Evolutionary conservation across 2,797 vertebrate genomes (phyloP), one percentile per base, ranked within the genome.

Genomic region (Phoxinus dragarum): DNA sequence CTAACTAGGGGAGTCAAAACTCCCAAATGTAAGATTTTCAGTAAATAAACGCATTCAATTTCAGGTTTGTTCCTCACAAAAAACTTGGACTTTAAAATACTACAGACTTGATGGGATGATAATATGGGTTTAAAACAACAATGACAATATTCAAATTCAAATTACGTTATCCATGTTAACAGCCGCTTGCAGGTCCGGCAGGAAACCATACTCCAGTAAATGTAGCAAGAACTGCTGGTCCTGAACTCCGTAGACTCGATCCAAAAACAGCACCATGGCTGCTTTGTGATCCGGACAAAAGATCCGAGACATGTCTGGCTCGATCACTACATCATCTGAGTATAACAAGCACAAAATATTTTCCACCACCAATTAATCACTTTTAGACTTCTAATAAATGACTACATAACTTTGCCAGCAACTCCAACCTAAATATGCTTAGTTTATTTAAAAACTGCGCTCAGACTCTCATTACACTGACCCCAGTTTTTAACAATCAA

Each of bases 241-340:
- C 90, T 98, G 95, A 76, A 99, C 93, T 85, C 97, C 97, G 88
- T 99, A 99, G 91, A 99, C 98, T 69, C 98, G 95, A 93, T 99
- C 97, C 94, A 99, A 95, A 94, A 99, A 99, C 87, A 99, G 95
- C 93, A 99, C 96, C 97, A 98, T 98, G 80, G 98, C 97, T 90
- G 98, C 97, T 91, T 99, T 99, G 94, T 99, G 98, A 94, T 99
- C 97, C 75, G 98, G 98, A 93, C 97, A 98, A 94, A 99, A 98
- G 84, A 97, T 96, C 31, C 94, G 96, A 77, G 97, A 97, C 92
- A 98, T 96, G 92, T 98, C 96, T 80, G 96, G 96, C 93, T 99
- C 97, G 89, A 96, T 93, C 92, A 97, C 92, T 75, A 92, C 91
- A 88, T 97, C 97, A 93, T 97, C 98, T 99, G 80, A 91, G 34